Conservation (phyloP, 2,797 vertebrate genomes). For the Enteromius afrohamiltoni region DNA sequence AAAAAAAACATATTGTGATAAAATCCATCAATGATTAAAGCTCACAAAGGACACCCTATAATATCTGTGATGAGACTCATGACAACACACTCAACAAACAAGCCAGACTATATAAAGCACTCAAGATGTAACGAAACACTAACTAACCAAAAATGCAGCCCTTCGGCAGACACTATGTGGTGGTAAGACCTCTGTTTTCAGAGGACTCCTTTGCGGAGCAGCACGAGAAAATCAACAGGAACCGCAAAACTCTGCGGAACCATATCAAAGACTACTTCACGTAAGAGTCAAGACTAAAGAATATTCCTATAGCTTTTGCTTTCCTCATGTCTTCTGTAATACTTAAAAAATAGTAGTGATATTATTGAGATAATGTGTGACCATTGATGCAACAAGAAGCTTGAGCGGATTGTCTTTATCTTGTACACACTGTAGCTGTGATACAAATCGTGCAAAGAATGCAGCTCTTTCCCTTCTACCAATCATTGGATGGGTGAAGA, state of each 20-base stretch:
- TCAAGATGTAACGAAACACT: neutral
- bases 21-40: conserved; percentile 50
- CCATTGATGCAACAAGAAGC: neutral
- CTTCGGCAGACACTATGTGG: conserved; percentile 78
- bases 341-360: neutral
- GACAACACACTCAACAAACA: neutral
- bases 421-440: conserved; percentile 76
- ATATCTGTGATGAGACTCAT: neutral
- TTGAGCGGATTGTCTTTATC: neutral
- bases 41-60: neutral
- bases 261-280: conserved; percentile 76
- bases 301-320: neutral
- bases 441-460: conserved; percentile 80
- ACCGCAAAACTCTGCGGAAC: conserved; percentile 78
- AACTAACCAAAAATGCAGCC: conserved; percentile 70
- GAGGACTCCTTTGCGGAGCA: conserved; percentile 79
- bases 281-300: conserved; percentile 74
- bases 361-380: neutral
- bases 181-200: conserved; percentile 81
- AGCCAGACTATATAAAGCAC: conserved; percentile 35
- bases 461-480: conserved; percentile 82
- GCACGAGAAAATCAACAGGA: conserved; percentile 76
- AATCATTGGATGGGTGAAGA: conserved; percentile 85
- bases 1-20: conserved; percentile 3
- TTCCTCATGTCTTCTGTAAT: neutral